Percentiles rank a stretch among this genome's conserved stretches.
Conservation (phyloP, 2,888 invertebrate genomes). For the Oscheius sp. region DNA sequence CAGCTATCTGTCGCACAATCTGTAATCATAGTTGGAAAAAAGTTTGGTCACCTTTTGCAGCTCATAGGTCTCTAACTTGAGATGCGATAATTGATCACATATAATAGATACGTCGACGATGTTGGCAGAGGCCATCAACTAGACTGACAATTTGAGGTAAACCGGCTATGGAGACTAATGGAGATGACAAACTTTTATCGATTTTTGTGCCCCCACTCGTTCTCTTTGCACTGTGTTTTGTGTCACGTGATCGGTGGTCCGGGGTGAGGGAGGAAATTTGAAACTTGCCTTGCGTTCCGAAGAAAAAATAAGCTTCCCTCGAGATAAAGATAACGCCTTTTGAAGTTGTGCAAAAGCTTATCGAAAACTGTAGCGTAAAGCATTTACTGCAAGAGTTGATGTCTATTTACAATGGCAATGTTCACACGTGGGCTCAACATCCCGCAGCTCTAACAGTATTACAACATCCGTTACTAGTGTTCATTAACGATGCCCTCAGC, state of each 20-base stretch:
- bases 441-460: conserved; percentile 55
- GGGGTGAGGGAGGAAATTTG: conserved; percentile 5
- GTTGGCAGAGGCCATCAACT: background rate
- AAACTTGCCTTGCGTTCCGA: background rate
- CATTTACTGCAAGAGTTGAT: background rate
- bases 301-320: background rate
- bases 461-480: conserved; percentile 58
- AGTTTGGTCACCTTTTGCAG: background rate
- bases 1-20: too few relatives aligned
- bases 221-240: background rate
- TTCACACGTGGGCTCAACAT: conserved; percentile 43
- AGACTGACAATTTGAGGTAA: background rate
- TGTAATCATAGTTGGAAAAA: too few relatives aligned
- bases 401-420: conserved; percentile 5
- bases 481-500: conserved; percentile 48
- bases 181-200: conserved; percentile 6
- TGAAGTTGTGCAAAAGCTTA: background rate
- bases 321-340: background rate
- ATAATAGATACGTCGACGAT: background rate
- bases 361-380: background rate
- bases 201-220: background rate
- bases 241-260: conserved; percentile 4
- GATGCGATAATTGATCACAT: conserved; percentile 2
- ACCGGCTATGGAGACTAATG: background rate
- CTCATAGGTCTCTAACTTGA: background rate